These are phyloP conservation scores for Iguana delicatissima DNA, from an alignment of 2,797 vertebrate species.

Conservation along the genomic window DNA sequence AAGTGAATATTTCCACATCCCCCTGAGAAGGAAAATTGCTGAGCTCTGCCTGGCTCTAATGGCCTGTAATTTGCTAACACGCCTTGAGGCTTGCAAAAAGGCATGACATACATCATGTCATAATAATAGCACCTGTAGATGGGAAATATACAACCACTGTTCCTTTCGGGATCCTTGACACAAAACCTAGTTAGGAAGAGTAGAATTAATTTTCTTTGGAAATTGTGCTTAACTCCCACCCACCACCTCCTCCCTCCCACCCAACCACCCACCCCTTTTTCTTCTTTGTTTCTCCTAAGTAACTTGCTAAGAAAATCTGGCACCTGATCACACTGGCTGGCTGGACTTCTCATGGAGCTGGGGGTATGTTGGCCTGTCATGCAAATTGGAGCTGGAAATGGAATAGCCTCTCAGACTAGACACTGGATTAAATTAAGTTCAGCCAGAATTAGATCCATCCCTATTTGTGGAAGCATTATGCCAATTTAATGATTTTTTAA, in stretches of 20 bases:
- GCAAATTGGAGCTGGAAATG: constrained; percentile 15
- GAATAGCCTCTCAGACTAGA: constrained; percentile 31
- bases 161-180: constrained; percentile 29
- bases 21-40: constrained; percentile 33
- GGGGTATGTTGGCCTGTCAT: not conserved
- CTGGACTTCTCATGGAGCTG: not conserved
- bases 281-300: constrained; percentile 1
- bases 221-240: not conserved
- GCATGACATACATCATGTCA: constrained; percentile 32
- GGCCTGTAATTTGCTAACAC: constrained; percentile 43
- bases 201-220: constrained; percentile 9
- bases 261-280: not conserved
- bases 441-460: constrained; percentile 64
- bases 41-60: constrained; percentile 32
- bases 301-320: constrained; percentile 22
- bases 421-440: constrained; percentile 67
- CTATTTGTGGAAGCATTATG: constrained; percentile 67
- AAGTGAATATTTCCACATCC: constrained; percentile 41
- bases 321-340: not conserved
- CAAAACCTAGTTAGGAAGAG: constrained; percentile 4
- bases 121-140: constrained; percentile 47
- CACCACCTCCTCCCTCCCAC: too few species aligned
- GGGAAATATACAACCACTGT: constrained; percentile 24
- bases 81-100: constrained; percentile 36
- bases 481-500: constrained; percentile 67